A percentile compares a stretch with the other conserved stretches of the same genome.
phyloP scores from a whole-genome alignment of 2,888 invertebrate species.

The Caenorhabditis zanzibari region DNA sequence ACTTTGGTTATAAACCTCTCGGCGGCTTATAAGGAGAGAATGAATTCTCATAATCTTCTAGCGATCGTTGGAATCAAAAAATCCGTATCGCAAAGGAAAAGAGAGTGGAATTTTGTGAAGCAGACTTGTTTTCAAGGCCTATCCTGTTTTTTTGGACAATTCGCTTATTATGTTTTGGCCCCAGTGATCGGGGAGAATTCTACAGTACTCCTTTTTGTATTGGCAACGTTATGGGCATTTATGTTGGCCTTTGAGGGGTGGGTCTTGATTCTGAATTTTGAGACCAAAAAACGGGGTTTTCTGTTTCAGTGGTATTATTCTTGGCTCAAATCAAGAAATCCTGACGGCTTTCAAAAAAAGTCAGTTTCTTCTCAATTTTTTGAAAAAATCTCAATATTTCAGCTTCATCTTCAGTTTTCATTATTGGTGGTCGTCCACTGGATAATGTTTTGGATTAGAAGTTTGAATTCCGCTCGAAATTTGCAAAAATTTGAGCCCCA shows the following conservation, averaged over 20 bases:
- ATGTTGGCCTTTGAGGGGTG: constrained; percentile 6
- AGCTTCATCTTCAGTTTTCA: no score
- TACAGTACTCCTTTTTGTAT: neutral
- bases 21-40: neutral
- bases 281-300: neutral
- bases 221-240: constrained; percentile 4
- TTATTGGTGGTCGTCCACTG: no score
- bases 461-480: no score
- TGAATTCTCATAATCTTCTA: neutral
- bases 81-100: neutral
- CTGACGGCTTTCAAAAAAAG: neutral
- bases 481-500: no score
- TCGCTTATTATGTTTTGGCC: neutral
- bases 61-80: neutral
- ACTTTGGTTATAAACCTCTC: neutral
- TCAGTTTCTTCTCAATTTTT: neutral
- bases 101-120: constrained; percentile 26
- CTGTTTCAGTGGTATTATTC: constrained; percentile 6
- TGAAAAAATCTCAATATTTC: no score
- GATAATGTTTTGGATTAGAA: no score
- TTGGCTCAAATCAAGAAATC: neutral
- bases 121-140: constrained; percentile 12
- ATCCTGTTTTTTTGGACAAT: constrained; percentile 15
- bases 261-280: neutral
- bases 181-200: neutral